Conservation (phyloP, 1,140 invertebrate genomes). For the Drosophila pandora region DNA sequence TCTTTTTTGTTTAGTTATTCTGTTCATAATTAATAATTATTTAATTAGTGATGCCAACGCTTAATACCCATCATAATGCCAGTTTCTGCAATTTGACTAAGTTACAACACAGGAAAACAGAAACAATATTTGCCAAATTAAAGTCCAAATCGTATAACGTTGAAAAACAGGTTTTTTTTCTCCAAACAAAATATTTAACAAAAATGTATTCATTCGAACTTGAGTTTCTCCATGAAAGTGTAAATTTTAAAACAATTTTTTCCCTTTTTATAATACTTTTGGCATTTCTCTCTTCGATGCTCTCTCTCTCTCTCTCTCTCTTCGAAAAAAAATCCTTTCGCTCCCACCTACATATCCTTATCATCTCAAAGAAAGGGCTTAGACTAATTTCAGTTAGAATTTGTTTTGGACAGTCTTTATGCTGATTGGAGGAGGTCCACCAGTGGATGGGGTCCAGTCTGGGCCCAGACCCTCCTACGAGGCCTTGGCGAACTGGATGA, state of each 20-base stretch:
- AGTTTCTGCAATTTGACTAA: constrained; percentile 55
- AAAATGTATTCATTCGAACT: constrained; percentile 40
- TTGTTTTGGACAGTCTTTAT: constrained; percentile 72
- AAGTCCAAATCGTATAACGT: constrained; percentile 22
- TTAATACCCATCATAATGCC: constrained; percentile 45
- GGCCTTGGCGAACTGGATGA: constrained; percentile 92
- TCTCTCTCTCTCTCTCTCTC: not conserved
- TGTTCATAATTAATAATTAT: constrained; percentile 15
- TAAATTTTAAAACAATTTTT: constrained; percentile 58
- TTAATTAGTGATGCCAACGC: constrained; percentile 39
- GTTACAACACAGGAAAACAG: constrained; percentile 41
- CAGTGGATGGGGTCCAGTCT: not conserved
- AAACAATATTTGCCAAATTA: constrained; percentile 19
- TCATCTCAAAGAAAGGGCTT: constrained; percentile 40
- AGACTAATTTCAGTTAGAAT: constrained; percentile 75
- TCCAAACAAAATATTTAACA: constrained; percentile 51
- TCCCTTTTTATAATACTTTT: constrained; percentile 74
- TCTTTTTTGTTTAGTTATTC: constrained; percentile 14
- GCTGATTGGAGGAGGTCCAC: constrained; percentile 47
- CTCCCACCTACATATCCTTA: constrained; percentile 3
- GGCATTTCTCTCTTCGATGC: constrained; percentile 64
- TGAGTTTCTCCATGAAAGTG: constrained; percentile 14
- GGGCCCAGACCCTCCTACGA: constrained; percentile 83
- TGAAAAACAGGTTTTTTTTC: constrained; percentile 5
- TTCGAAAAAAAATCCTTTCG: constrained; percentile 24